Evolutionary conservation across 2,113 vertebrate genomes (phyloP), one percentile per base, ranked within the genome.

Genomic region (Nyctibius bracteatus): DNA sequence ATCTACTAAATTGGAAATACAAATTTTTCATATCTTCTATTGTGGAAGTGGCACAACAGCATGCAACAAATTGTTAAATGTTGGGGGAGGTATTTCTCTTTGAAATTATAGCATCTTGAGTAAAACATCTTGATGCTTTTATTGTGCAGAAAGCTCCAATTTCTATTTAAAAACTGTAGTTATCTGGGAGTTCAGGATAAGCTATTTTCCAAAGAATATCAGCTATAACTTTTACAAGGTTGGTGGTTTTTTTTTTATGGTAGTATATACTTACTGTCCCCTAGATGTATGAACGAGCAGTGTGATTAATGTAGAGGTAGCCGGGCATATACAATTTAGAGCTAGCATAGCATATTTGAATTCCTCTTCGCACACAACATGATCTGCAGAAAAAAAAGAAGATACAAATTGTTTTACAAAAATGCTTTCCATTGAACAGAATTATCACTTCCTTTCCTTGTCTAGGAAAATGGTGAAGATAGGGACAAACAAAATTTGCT

Each of bases 361-460:
- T 96, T 99, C 99, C 92, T 99, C 99, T 98, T 99, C 99, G 97
- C 99, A 99, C 73, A 99, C 99, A 86, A 99, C 99, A n/a, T 99
- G 99, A 98, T 99, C 99, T 99, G 96, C 89, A 98, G 39, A 65
- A 43, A 95, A 88, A 90, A 94, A 91, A 74, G 2, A 27, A 65
- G 3, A 89, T 21, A 63, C 2, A 59, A 41, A 41, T 43, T 58
- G 14, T 41, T 94, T 79, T 61, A 82, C 16, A 65, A 83, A 91
- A 58, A 41, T 51, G 43, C 8, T 61, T 91, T 49, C 12, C 14
- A 5, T 23, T 79, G 21, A 90, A 43, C 7, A 75, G 13, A 90
- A 61, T 43, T 52, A 57, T 24, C 35, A 17, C 4, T 57, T 72
- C 30, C n/a, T 88, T 35, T 75, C 33, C 17, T 81, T 87, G 17